Percentiles rank a stretch among this genome's conserved stretches.
These are phyloP conservation scores for Ophraella communa DNA, from an alignment of 2,888 invertebrate species.

Conservation along the genomic window DNA sequence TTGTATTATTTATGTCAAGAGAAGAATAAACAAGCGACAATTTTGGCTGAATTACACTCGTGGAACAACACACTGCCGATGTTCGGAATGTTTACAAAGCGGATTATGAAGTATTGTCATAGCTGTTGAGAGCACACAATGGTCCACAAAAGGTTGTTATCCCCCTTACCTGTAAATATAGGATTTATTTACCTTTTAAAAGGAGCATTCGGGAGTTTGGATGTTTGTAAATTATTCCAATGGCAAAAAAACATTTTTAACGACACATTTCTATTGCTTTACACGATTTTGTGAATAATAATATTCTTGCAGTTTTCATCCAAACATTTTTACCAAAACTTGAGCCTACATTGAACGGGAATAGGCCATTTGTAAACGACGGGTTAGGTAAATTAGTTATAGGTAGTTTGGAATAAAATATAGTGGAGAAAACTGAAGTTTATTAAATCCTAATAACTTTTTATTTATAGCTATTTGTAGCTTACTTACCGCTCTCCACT, in stretches of 20 bases:
- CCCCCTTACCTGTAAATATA: slow-evolving; percentile 37
- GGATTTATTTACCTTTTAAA: slow-evolving; percentile 18
- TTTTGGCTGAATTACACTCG: slow-evolving; percentile 45
- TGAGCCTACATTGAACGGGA: too few relatives aligned
- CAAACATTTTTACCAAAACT: too few relatives aligned
- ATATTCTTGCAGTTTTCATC: too few relatives aligned
- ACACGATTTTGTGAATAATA: neutral
- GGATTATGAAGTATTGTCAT: slow-evolving; percentile 50
- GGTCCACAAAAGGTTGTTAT: slow-evolving; percentile 33
- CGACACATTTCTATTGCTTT: neutral
- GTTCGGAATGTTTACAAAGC: slow-evolving; percentile 44
- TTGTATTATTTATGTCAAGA: slow-evolving; percentile 49
- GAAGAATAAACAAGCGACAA: slow-evolving; percentile 43
- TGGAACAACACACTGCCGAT: slow-evolving; percentile 40
- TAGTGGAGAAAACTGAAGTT: too few relatives aligned
- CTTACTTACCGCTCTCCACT: too few relatives aligned
- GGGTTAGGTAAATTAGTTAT: too few relatives aligned
- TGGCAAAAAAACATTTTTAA: neutral
- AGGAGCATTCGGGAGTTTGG: neutral
- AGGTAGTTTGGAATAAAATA: too few relatives aligned
- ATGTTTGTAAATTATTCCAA: neutral
- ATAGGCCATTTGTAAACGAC: too few relatives aligned
- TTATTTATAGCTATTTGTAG: too few relatives aligned
- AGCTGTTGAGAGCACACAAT: slow-evolving; percentile 49
- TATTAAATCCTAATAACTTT: too few relatives aligned